Conservation (phyloP, 2,797 vertebrate genomes). For the Lacerta viridis region DNA sequence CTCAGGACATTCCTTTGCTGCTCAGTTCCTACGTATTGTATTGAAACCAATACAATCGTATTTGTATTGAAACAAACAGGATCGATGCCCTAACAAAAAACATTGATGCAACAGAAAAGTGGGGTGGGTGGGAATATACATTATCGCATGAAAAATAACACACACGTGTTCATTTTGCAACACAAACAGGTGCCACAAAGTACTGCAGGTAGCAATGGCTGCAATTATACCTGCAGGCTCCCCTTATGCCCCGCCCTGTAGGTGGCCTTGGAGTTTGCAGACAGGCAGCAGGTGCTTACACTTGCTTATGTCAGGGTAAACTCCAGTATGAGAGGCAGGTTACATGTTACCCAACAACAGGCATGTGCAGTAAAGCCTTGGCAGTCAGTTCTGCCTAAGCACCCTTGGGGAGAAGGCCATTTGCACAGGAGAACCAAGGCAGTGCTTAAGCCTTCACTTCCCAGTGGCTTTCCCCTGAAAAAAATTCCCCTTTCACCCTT, state of each 20-base stretch:
- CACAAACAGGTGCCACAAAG: not conserved
- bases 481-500: not conserved
- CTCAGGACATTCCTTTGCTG: not conserved
- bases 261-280: not conserved
- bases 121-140: not conserved
- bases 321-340: not conserved
- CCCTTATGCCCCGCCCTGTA: not conserved
- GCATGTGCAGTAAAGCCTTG: not conserved
- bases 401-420: not conserved
- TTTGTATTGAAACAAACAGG: not conserved
- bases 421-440: not conserved
- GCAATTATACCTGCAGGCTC: not conserved
- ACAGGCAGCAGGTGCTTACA: not conserved
- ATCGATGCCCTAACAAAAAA: not conserved
- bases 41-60: not conserved
- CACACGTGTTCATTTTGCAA: not conserved
- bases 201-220: not conserved
- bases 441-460: not conserved
- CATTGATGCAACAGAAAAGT: not conserved
- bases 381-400: not conserved
- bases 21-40: not conserved
- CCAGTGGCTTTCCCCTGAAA: not conserved
- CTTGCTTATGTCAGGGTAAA: not conserved
- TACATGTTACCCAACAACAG: not conserved
- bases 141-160: not conserved